Percentiles rank a stretch among this genome's conserved stretches.
These are phyloP conservation scores for Aptenodytes forsteri DNA, from an alignment of 2,113 vertebrate species.

Conservation along the genomic window DNA sequence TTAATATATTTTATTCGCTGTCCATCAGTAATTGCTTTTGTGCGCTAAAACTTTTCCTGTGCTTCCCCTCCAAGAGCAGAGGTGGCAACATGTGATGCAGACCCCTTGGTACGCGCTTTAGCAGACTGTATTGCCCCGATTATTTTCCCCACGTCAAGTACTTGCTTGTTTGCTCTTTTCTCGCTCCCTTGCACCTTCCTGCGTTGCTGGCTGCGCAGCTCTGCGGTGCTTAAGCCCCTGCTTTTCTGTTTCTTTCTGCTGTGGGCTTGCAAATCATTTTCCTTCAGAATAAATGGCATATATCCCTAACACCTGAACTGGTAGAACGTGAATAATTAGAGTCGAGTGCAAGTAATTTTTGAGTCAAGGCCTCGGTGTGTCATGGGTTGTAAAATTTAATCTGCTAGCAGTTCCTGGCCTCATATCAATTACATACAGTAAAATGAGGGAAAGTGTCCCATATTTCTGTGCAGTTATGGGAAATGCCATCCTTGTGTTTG, in stretches of 20 bases:
- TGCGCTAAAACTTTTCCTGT: fast-evolving
- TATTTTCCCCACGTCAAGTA: neutral
- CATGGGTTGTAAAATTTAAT: slow-evolving; percentile 40
- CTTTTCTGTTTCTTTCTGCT: neutral
- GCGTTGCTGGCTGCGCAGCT: neutral
- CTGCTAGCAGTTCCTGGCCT: slow-evolving; percentile 42
- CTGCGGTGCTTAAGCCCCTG: neutral
- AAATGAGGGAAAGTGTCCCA: slow-evolving; percentile 20
- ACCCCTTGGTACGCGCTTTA: fast-evolving
- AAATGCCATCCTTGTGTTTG: neutral
- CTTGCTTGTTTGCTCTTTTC: neutral
- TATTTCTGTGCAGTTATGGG: neutral
- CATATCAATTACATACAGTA: slow-evolving; percentile 23
- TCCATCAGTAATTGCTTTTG: neutral
- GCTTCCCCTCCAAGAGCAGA: neutral
- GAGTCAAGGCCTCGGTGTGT: slow-evolving; percentile 22
- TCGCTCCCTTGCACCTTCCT: neutral
- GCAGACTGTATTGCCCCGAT: neutral
- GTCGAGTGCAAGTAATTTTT: neutral
- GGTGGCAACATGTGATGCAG: fast-evolving
- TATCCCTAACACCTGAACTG: neutral
- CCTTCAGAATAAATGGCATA: neutral
- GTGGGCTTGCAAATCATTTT: neutral
- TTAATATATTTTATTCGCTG: neutral
- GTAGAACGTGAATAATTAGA: slow-evolving; percentile 8